These are phyloP conservation scores for Thomomys bottae DNA, from an alignment of 2,113 vertebrate genomes.

Conservation along the genomic window DNA sequence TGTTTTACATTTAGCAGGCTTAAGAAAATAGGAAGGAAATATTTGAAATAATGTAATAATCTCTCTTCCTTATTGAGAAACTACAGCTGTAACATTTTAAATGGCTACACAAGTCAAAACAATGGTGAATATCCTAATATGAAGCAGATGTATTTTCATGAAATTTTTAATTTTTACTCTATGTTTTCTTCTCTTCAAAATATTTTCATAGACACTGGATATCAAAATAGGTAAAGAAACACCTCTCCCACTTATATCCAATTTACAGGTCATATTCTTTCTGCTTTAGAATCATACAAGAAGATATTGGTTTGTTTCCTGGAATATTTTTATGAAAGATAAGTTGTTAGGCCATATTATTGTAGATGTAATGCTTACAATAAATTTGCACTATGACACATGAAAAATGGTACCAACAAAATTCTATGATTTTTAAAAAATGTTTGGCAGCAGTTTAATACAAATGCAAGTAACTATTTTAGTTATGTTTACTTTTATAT, in stretches of 20 bases:
- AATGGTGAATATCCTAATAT: background rate
- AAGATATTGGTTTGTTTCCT: background rate
- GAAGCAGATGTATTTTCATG: background rate
- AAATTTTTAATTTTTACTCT: background rate
- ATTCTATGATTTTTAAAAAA: background rate
- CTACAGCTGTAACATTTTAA: background rate
- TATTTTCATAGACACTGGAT: background rate
- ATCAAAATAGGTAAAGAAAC: constrained; percentile 43
- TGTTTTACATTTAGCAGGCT: background rate
- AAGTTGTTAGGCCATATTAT: background rate
- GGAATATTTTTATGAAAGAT: constrained; percentile 30
- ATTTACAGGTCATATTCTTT: too few relatives aligned
- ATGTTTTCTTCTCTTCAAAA: background rate
- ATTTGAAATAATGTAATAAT: too few relatives aligned
- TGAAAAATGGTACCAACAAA: background rate
- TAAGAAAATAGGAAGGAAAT: background rate
- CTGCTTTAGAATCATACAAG: background rate
- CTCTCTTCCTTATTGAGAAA: background rate
- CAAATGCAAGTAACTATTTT: background rate
- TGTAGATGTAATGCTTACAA: background rate
- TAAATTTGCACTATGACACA: constrained; percentile 47
- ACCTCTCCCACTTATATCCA: too few relatives aligned
- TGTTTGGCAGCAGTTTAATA: constrained; percentile 17
- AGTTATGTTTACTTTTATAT: background rate
- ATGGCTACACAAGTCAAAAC: rapidly evolving